Conservation (phyloP, 1,140 invertebrate genomes). For the Aphis craccivora region DNA sequence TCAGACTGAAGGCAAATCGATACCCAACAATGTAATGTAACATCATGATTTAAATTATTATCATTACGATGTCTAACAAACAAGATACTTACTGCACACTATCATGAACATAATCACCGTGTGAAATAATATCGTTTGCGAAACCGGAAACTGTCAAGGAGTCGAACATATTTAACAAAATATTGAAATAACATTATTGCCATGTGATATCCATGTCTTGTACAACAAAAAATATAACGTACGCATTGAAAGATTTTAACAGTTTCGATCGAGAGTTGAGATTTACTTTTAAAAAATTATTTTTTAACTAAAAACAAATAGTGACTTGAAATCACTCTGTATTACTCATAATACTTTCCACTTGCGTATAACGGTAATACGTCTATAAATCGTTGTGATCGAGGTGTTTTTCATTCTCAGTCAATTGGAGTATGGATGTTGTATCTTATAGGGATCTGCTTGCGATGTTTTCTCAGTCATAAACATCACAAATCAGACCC, state of each 20-base stretch:
- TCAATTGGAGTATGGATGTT: too few species aligned
- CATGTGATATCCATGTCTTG: not conserved
- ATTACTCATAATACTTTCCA: too few species aligned
- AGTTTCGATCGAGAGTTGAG: too few species aligned
- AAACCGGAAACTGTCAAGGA: not conserved
- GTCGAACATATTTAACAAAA: too few species aligned
- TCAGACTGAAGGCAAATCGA: not conserved
- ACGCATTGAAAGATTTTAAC: too few species aligned
- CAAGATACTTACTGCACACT: not conserved
- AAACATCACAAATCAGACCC: not conserved
- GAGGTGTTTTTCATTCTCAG: not conserved
- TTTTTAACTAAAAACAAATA: not conserved
- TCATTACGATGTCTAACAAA: not conserved
- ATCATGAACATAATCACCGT: not conserved
- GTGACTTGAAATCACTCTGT: not conserved
- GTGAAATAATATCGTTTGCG: not conserved
- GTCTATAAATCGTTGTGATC: too few species aligned
- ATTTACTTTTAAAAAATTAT: not conserved
- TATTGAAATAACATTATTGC: not conserved
- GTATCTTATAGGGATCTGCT: not conserved
- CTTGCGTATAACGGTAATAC: not conserved
- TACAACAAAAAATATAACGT: not conserved
- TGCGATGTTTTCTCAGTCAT: too few species aligned
- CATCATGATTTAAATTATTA: not conserved
- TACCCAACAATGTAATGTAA: not conserved